Evolutionary conservation across 2,888 invertebrate species (phyloP).

Genomic region (Chesias legatella): DNA sequence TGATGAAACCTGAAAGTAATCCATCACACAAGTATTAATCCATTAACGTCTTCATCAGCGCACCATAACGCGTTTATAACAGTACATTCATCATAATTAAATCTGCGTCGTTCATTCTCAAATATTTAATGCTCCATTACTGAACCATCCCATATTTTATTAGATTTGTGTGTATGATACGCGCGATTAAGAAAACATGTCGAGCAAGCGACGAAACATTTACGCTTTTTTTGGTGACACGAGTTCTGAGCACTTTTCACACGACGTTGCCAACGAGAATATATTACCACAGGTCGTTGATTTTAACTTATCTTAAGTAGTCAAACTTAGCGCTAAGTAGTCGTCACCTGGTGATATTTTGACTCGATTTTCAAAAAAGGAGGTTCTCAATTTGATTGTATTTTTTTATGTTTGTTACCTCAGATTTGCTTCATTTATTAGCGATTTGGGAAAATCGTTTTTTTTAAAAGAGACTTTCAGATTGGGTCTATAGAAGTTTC

Average conservation of each 20-base stretch:
- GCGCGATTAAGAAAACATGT: conserved; percentile 39
- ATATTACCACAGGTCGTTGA: neutral
- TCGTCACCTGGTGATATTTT: too few species aligned
- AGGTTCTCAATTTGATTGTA: too few species aligned
- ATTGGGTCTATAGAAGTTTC: too few species aligned
- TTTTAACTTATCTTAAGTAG: too few species aligned
- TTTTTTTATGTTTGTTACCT: too few species aligned
- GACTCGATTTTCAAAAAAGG: too few species aligned
- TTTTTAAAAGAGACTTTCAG: too few species aligned
- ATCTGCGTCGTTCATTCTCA: conserved; percentile 18
- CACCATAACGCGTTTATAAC: conserved; percentile 30
- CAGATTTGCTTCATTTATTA: too few species aligned
- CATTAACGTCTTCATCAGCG: conserved; percentile 22
- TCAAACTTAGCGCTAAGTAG: too few species aligned
- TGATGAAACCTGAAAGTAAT: conserved; percentile 7
- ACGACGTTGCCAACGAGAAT: conserved; percentile 3
- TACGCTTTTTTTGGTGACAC: conserved; percentile 38
- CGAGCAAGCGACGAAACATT: conserved; percentile 19
- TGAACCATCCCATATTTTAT: conserved; percentile 22
- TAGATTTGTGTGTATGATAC: conserved; percentile 22
- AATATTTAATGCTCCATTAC: conserved; percentile 14
- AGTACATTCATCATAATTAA: conserved; percentile 30
- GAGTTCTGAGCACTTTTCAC: conserved; percentile 11
- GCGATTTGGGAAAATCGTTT: too few species aligned
- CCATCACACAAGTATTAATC: conserved; percentile 16